phyloP scores from a whole-genome alignment of 2,797 vertebrate genomes.

The Pseudotriccus pelzelni region DNA sequence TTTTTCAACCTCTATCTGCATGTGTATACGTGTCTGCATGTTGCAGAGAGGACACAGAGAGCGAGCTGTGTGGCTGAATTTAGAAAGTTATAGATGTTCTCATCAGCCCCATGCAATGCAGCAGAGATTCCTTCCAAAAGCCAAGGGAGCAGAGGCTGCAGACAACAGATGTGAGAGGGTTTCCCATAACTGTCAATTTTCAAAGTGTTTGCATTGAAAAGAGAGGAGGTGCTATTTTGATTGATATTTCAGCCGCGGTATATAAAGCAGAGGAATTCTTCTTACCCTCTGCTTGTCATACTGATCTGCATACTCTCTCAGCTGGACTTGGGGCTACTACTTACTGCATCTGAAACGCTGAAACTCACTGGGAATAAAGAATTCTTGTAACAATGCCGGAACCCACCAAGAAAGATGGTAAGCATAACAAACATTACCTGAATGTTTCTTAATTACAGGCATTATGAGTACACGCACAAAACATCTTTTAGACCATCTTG shows the following conservation, averaged over 20 bases:
- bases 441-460: neutral
- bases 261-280: constrained; percentile 87
- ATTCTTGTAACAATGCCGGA: constrained; percentile 91
- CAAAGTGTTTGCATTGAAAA: constrained; percentile 74
- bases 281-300: constrained; percentile 83
- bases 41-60: neutral
- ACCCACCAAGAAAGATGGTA: constrained; percentile 92
- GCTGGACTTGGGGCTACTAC: constrained; percentile 77
- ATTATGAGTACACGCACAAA: neutral
- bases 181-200: constrained; percentile 81
- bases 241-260: constrained; percentile 75
- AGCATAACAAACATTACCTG: constrained; percentile 29
- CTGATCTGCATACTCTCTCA: constrained; percentile 76
- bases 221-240: constrained; percentile 86
- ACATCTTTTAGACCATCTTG: neutral
- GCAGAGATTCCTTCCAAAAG: constrained; percentile 82
- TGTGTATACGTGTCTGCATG: neutral
- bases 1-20: constrained; percentile 1
- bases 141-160: constrained; percentile 73
- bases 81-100: constrained; percentile 81
- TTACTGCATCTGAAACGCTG: constrained; percentile 57
- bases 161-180: constrained; percentile 79
- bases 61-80: constrained; percentile 70
- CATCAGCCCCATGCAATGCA: constrained; percentile 79
- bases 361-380: constrained; percentile 76